Evolutionary conservation across 1,140 invertebrate species (phyloP).

Genomic region (Cryptotermes secundus): DNA sequence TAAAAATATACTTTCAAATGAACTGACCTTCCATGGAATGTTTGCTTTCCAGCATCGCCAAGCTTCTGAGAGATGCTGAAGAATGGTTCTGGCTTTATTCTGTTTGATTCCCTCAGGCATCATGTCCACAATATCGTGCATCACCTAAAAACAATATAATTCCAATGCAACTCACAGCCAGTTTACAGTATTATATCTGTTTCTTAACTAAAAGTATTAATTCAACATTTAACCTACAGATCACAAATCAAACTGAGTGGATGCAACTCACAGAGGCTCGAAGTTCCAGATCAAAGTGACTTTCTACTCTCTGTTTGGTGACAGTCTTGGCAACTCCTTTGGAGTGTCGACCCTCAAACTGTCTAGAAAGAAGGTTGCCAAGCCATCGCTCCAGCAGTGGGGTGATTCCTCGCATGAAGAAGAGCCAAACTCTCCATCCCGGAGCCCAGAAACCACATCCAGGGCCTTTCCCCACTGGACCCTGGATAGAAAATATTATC

Average conservation of each 20-base stretch:
- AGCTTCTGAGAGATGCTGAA: constrained; percentile 98
- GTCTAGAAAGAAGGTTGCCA: constrained; percentile 94
- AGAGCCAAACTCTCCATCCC: constrained; percentile 99
- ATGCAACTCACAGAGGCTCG: constrained; percentile 76
- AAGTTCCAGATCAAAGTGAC: constrained; percentile 98
- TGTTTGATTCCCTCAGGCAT: constrained; percentile 99
- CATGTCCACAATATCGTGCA: constrained; percentile 99
- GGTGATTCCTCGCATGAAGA: constrained; percentile 99
- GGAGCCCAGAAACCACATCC: constrained; percentile 99
- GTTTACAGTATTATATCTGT: too few relatives aligned
- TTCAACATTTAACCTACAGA: too few relatives aligned
- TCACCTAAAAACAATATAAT: constrained; percentile 54
- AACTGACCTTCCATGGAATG: constrained; percentile 94
- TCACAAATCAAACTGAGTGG: too few relatives aligned
- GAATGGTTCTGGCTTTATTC: constrained; percentile 97
- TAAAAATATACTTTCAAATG: not conserved
- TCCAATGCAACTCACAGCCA: not conserved
- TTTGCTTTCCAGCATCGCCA: constrained; percentile 99
- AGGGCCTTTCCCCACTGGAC: constrained; percentile 97
- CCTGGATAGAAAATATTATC: constrained; percentile 54
- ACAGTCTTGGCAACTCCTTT: constrained; percentile 99
- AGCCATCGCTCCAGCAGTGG: constrained; percentile 97
- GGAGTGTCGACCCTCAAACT: constrained; percentile 98
- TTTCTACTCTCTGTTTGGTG: constrained; percentile 98
- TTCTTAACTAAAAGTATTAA: too few relatives aligned